Conservation (phyloP, 2,888 invertebrate species). For the Amphiduros pacificus region DNA sequence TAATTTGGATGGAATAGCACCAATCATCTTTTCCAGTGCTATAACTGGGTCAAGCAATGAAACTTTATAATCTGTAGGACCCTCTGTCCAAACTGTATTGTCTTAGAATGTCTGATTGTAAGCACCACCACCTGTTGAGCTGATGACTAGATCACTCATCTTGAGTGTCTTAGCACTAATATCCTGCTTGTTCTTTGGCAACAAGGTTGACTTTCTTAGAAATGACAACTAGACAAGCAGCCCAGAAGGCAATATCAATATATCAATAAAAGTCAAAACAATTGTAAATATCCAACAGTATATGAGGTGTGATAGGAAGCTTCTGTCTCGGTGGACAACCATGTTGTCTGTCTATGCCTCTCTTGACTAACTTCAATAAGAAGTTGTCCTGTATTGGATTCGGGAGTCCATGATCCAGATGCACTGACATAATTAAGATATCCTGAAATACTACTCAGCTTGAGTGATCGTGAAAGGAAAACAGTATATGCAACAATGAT, state of each 20-base stretch:
- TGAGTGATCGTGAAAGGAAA: background rate
- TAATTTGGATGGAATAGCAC: too few relatives aligned
- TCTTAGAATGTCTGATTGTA: too few relatives aligned
- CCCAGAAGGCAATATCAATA: background rate
- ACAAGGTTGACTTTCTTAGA: background rate
- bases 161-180: too few relatives aligned
- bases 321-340: background rate
- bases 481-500: background rate
- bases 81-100: too few relatives aligned
- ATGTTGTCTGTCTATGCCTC: background rate
- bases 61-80: too few relatives aligned
- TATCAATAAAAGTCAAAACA: background rate
- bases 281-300: background rate
- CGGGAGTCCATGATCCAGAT: background rate
- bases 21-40: too few relatives aligned
- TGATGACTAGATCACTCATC: too few relatives aligned
- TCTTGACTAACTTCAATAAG: background rate
- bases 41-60: too few relatives aligned
- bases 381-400: constrained; percentile 2
- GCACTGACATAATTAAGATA: background rate
- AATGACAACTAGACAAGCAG: background rate
- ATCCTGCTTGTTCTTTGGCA: too few relatives aligned
- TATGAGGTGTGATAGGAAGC: constrained; percentile 3
- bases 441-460: background rate
- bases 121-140: too few relatives aligned